phyloP scores from a whole-genome alignment of 1,140 invertebrate genomes.

The Leptestheria dahalacensis region DNA sequence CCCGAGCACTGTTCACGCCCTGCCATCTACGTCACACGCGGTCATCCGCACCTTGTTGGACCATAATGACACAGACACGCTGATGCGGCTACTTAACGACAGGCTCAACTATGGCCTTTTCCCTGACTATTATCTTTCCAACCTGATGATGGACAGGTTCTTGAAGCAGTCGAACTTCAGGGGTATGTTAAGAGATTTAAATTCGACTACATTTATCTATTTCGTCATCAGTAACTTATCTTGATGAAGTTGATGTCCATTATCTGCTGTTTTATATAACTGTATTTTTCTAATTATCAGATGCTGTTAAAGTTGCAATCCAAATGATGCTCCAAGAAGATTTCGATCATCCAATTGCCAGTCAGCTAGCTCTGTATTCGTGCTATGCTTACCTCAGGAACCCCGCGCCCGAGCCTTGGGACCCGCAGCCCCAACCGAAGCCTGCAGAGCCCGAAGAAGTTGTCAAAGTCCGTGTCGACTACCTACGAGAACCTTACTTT shows the following conservation, averaged over 20 bases:
- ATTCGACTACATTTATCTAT: conserved; percentile 16
- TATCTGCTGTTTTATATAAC: too few relatives aligned
- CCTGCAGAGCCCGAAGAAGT: conserved; percentile 26
- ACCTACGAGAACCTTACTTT: conserved; percentile 59
- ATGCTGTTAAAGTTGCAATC: conserved; percentile 57
- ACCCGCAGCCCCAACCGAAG: conserved; percentile 19
- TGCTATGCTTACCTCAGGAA: conserved; percentile 56
- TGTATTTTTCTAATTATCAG: conserved; percentile 21
- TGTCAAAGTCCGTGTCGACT: conserved; percentile 58
- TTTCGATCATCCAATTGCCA: conserved; percentile 49
- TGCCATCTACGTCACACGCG: conserved; percentile 68
- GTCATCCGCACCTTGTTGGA: conserved; percentile 50
- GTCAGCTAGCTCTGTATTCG: conserved; percentile 51
- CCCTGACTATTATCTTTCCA: conserved; percentile 57
- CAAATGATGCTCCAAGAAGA: conserved; percentile 83
- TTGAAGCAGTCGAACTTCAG: conserved; percentile 47
- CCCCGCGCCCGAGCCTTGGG: conserved; percentile 34
- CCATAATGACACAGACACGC: conserved; percentile 37
- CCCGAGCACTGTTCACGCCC: conserved; percentile 44
- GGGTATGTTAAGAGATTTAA: conserved; percentile 20
- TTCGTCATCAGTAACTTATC: not conserved
- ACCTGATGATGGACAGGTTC: conserved; percentile 67
- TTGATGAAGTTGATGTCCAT: too few relatives aligned
- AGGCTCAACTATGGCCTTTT: conserved; percentile 80
- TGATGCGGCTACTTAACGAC: conserved; percentile 58